A percentile compares a stretch with the other conserved stretches of the same genome.
phyloP scores from a whole-genome alignment of 2,113 vertebrate genomes.

The Istiophorus platypterus region DNA sequence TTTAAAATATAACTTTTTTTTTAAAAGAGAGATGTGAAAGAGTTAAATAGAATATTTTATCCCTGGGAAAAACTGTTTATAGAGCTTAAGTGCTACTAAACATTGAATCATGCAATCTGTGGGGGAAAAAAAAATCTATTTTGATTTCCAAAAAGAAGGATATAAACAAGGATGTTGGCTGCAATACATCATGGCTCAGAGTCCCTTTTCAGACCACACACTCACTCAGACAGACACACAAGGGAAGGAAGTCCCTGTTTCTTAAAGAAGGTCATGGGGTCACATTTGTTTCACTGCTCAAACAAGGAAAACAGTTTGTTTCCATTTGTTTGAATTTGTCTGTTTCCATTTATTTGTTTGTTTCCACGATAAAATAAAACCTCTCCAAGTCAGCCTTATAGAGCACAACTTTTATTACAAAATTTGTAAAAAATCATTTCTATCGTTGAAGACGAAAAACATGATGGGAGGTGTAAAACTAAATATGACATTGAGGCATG shows the following conservation, averaged over 20 bases:
- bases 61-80: neutral
- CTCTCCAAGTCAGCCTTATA: neutral
- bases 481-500: constrained; percentile 44
- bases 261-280: constrained; percentile 59
- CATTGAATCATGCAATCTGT: neutral
- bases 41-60: neutral
- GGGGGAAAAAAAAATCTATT: neutral
- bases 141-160: constrained; percentile 38
- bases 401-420: constrained; percentile 46
- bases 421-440: constrained; percentile 9
- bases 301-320: constrained; percentile 56
- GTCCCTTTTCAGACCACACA: constrained; percentile 38
- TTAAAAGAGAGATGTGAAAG: neutral
- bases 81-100: neutral
- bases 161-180: constrained; percentile 54
- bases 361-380: neutral
- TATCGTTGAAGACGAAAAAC: constrained; percentile 21
- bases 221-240: constrained; percentile 57
- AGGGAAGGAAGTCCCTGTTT: constrained; percentile 42
- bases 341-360: too few relatives aligned
- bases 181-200: constrained; percentile 27
- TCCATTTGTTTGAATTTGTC: constrained; percentile 15
- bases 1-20: neutral
- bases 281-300: constrained; percentile 56
- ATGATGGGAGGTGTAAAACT: neutral